Evolutionary conservation across 2,888 invertebrate genomes (phyloP).

Genomic region (Patella caerulea): DNA sequence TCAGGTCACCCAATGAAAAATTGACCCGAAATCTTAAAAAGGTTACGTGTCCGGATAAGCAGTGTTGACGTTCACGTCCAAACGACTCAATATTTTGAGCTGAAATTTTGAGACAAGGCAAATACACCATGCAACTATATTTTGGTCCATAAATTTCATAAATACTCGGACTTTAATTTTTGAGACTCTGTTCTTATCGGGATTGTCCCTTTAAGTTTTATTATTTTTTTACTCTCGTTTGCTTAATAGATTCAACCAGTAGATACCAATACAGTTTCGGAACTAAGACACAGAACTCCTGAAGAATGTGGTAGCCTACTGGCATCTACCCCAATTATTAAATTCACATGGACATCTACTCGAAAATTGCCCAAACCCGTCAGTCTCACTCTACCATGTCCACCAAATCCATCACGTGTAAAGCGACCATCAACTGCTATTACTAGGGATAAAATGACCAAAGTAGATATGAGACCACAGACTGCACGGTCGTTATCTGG

Average conservation of each 20-base stretch:
- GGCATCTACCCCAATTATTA: slow-evolving; percentile 56
- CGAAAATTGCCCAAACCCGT: slow-evolving; percentile 42
- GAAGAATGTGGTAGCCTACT: slow-evolving; percentile 48
- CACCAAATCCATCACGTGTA: slow-evolving; percentile 46
- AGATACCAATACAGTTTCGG: slow-evolving; percentile 53
- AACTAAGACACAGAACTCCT: slow-evolving; percentile 48
- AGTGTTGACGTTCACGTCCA: too few species aligned
- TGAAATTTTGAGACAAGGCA: too few species aligned
- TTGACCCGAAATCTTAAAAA: too few species aligned
- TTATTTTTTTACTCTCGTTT: too few species aligned
- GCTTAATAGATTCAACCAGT: slow-evolving; percentile 58
- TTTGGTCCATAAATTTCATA: too few species aligned
- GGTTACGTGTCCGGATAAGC: too few species aligned
- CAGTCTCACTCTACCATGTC: slow-evolving; percentile 56
- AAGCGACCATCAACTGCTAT: slow-evolving; percentile 56
- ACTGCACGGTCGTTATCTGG: slow-evolving; percentile 15
- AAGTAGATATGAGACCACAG: slow-evolving; percentile 12
- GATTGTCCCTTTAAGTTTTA: too few species aligned
- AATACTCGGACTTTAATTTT: too few species aligned
- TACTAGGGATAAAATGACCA: slow-evolving; percentile 19
- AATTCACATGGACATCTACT: slow-evolving; percentile 37
- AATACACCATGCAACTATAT: too few species aligned
- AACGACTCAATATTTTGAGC: too few species aligned
- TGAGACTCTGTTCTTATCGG: too few species aligned
- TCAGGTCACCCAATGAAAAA: too few species aligned